Percentiles rank a stretch among this genome's conserved stretches.
phyloP scores from a whole-genome alignment of 2,797 vertebrate species.

The Rhynchotus rufescens region DNA sequence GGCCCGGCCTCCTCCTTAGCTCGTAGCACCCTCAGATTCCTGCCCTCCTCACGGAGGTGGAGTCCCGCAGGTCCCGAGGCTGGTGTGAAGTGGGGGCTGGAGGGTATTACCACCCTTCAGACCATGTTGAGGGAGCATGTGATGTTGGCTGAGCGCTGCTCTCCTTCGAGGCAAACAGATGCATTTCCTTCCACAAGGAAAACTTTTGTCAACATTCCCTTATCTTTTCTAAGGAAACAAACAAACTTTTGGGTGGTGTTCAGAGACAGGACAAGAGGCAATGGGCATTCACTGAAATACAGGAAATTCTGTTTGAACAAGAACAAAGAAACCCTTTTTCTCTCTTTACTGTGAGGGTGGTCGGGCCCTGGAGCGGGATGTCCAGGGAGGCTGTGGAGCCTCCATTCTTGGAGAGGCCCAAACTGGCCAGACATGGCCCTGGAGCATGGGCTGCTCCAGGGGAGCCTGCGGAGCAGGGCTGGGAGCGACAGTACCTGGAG shows the following conservation, averaged over 20 bases:
- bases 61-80: background rate
- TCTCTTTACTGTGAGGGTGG: background rate
- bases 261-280: background rate
- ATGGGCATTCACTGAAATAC: accelerated
- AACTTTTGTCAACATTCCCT: background rate
- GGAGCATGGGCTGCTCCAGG: no score
- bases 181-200: background rate
- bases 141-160: background rate
- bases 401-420: accelerated
- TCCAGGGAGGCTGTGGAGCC: no score
- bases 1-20: background rate
- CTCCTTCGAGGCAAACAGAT: background rate
- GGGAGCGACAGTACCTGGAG: no score
- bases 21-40: background rate
- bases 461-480: no score
- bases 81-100: accelerated
- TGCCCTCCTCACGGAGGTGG: background rate
- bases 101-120: no score
- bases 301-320: accelerated
- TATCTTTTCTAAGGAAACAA: background rate
- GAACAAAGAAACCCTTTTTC: no score
- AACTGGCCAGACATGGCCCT: accelerated
- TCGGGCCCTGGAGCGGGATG: no score
- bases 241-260: background rate
- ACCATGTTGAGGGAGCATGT: background rate